Percentiles rank a stretch among this genome's conserved stretches.
phyloP scores from a whole-genome alignment of 1,140 invertebrate genomes.

The Anastatus disparis region DNA sequence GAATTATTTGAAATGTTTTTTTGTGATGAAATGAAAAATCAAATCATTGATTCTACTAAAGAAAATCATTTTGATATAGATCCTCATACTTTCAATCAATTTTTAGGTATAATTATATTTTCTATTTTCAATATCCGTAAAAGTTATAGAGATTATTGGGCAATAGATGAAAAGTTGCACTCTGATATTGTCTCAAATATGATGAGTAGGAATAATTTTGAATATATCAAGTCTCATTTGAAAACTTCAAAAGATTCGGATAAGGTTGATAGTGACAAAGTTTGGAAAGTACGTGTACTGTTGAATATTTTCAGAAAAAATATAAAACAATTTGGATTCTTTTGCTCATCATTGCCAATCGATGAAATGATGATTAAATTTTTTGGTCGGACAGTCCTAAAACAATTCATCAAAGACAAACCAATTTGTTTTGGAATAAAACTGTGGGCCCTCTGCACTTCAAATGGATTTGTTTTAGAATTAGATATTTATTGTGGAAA shows the following conservation, averaged over 20 bases:
- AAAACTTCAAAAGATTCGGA: too few relatives aligned
- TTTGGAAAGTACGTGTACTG: too few relatives aligned
- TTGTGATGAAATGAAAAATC: conserved; percentile 40
- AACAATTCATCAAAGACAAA: conserved; percentile 28
- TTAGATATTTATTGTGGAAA: conserved; percentile 31
- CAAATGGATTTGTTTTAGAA: conserved; percentile 11
- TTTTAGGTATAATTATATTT: conserved; percentile 33
- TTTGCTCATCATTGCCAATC: too few relatives aligned
- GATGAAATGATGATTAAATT: conserved; percentile 42
- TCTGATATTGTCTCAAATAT: conserved; percentile 24
- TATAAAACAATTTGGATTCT: too few relatives aligned
- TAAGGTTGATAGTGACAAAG: too few relatives aligned
- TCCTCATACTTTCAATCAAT: conserved; percentile 27
- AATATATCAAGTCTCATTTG: too few relatives aligned
- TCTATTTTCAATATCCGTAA: conserved; percentile 34
- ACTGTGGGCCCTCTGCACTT: conserved; percentile 10
- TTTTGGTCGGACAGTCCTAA: conserved; percentile 20
- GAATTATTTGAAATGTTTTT: conserved; percentile 40
- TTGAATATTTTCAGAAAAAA: too few relatives aligned
- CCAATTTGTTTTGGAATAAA: conserved; percentile 35
- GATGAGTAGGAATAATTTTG: conserved; percentile 36
- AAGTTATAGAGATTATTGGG: conserved; percentile 36
- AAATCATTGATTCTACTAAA: conserved; percentile 31
- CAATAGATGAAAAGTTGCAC: conserved; percentile 15
- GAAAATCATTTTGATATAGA: neutral